These are phyloP conservation scores for Brachyopa scutellaris DNA, from an alignment of 2,888 invertebrate genomes.

Conservation along the genomic window DNA sequence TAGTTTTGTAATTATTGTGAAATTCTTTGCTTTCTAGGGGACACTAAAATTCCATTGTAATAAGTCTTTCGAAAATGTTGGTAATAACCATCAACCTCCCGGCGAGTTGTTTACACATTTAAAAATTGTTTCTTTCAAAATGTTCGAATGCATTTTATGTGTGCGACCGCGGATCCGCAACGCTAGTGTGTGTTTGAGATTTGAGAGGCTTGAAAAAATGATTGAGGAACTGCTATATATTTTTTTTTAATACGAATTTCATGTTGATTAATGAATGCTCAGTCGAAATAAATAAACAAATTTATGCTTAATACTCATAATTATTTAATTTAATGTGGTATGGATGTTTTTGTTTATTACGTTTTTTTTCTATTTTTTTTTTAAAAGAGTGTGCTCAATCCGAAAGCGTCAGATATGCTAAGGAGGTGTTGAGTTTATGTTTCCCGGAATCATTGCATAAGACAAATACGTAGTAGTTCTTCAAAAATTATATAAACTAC, in stretches of 20 bases:
- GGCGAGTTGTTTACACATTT: constrained; percentile 64
- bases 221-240: constrained; percentile 13
- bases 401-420: too few species aligned
- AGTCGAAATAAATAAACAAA: constrained; percentile 21
- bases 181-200: not conserved
- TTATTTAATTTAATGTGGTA: constrained; percentile 9
- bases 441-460: too few species aligned
- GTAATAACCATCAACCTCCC: constrained; percentile 68
- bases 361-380: too few species aligned
- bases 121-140: constrained; percentile 21
- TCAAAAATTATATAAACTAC: too few species aligned
- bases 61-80: constrained; percentile 65
- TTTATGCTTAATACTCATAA: constrained; percentile 27
- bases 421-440: too few species aligned
- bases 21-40: constrained; percentile 47
- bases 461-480: too few species aligned
- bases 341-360: constrained; percentile 9
- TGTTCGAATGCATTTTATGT: constrained; percentile 42
- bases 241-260: not conserved
- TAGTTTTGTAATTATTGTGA: constrained; percentile 26
- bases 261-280: constrained; percentile 4
- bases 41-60: constrained; percentile 56
- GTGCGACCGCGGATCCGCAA: not conserved
- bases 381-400: too few species aligned
- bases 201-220: not conserved